phyloP scores from a whole-genome alignment of 1,140 invertebrate species.

The Hesperophylax magnus region DNA sequence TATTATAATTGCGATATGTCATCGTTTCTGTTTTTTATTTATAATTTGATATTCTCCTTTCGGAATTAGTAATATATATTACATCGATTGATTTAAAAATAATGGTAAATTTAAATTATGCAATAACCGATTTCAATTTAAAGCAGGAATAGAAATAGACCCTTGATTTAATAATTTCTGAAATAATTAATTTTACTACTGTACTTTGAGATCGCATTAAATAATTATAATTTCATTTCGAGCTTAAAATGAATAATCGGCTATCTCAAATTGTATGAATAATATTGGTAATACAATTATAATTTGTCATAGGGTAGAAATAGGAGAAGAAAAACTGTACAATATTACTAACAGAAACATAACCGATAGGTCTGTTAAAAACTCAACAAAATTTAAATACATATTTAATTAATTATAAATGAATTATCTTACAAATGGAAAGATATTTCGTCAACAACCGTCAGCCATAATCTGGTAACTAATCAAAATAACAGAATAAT shows the following conservation, averaged over 20 bases:
- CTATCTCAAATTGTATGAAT: constrained; percentile 42
- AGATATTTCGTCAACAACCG: constrained; percentile 34
- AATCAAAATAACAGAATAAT: constrained; percentile 36
- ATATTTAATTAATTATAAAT: constrained; percentile 33
- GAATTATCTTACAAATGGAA: constrained; percentile 49
- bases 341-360: constrained; percentile 36
- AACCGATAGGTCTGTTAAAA: constrained; percentile 44
- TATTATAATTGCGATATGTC: constrained; percentile 59
- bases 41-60: constrained; percentile 44
- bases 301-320: constrained; percentile 8
- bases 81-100: constrained; percentile 53
- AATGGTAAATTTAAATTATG: constrained; percentile 31
- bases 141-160: neutral
- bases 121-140: constrained; percentile 38
- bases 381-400: constrained; percentile 46
- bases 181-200: no score
- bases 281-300: constrained; percentile 40
- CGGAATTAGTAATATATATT: constrained; percentile 53
- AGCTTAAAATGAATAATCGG: constrained; percentile 52
- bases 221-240: neutral
- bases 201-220: constrained; percentile 6
- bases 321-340: constrained; percentile 37
- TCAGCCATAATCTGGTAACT: constrained; percentile 52
- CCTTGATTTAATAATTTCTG: no score
- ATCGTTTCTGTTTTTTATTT: constrained; percentile 52